Conservation (phyloP, 2,797 vertebrate species). For the Bovichtus diacanthus region DNA sequence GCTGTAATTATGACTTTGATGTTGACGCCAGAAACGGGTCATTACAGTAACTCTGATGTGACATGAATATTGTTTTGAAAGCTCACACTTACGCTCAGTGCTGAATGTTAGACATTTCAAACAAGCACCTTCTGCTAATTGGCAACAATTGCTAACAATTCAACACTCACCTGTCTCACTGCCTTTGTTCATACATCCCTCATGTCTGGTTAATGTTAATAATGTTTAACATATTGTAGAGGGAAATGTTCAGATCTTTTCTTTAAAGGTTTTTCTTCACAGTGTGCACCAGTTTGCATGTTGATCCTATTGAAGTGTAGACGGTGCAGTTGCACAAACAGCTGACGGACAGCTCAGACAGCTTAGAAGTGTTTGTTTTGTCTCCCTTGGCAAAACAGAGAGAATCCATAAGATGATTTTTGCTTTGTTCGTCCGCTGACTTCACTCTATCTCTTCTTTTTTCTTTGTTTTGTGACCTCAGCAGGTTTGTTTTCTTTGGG, state of each 20-base stretch:
- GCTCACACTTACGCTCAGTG: background rate
- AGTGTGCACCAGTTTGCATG: slow-evolving; percentile 12
- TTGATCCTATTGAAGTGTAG: slow-evolving; percentile 32
- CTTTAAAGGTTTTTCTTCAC: slow-evolving; percentile 30
- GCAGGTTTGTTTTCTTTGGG: slow-evolving; percentile 76
- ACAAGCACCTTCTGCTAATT: background rate
- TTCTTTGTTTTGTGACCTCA: slow-evolving; percentile 29
- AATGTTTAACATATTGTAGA: slow-evolving; percentile 5
- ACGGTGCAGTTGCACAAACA: slow-evolving; percentile 27
- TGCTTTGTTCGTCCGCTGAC: slow-evolving; percentile 48
- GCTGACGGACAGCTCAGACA: slow-evolving; percentile 36
- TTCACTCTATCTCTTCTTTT: slow-evolving; percentile 7
- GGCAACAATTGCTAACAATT: slow-evolving; percentile 1
- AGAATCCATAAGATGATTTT: slow-evolving; percentile 49
- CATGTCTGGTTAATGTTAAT: background rate
- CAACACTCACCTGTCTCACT: background rate
- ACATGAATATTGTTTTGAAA: slow-evolving; percentile 13
- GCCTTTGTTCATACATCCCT: background rate
- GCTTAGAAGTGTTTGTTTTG: slow-evolving; percentile 59
- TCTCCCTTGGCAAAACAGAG: slow-evolving; percentile 38
- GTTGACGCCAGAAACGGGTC: slow-evolving; percentile 7
- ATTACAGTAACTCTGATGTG: background rate
- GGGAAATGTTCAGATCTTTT: slow-evolving; percentile 43
- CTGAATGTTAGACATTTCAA: background rate
- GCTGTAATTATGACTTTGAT: background rate